phyloP scores from a whole-genome alignment of 2,113 vertebrate species.

The Desmodus rotundus region DNA sequence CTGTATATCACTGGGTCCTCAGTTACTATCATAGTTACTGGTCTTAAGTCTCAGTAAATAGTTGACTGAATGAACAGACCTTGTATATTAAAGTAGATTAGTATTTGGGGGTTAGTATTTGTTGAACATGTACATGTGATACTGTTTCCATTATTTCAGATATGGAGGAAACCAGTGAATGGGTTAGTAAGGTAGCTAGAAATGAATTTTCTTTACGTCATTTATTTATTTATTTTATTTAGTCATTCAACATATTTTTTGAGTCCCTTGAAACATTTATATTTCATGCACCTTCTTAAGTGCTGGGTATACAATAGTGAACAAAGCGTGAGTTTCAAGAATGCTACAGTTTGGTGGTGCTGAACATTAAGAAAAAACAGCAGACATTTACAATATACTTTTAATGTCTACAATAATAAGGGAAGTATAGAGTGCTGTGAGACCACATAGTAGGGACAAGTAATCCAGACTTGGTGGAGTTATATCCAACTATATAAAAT shows the following conservation, averaged over 20 bases:
- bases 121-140: not conserved
- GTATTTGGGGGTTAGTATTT: not conserved
- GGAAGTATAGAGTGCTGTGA: not conserved
- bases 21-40: not conserved
- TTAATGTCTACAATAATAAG: not conserved
- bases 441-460: not conserved
- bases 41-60: constrained; percentile 3
- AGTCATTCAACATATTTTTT: not conserved
- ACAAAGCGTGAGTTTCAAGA: not conserved
- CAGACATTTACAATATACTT: not conserved
- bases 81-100: not conserved
- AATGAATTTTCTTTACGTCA: not conserved
- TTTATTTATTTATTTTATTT: not conserved
- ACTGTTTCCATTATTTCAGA: not conserved
- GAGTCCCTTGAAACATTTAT: not conserved
- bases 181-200: not conserved
- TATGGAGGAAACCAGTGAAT: not conserved
- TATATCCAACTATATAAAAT: not conserved
- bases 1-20: not conserved
- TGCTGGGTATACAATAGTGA: not conserved
- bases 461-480: not conserved
- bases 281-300: not conserved
- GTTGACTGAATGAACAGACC: not conserved
- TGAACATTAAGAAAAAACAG: not conserved
- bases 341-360: not conserved